Conservation (phyloP, 2,888 invertebrate species). For the Gibbula magus region DNA sequence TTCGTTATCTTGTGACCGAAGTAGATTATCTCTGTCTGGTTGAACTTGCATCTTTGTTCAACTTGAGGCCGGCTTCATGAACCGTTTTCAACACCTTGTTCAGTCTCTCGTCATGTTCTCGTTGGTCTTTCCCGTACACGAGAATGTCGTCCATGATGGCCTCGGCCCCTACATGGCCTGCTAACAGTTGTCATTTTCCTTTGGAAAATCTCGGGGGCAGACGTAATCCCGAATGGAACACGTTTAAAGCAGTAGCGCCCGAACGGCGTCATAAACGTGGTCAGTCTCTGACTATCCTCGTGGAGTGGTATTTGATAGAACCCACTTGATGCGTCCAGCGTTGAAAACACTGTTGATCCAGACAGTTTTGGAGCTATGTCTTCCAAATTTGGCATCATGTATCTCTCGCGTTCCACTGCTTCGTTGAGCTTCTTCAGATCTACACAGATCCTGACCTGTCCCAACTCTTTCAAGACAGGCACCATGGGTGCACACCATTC, state of each 20-base stretch:
- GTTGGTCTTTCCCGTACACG: slow-evolving; percentile 27
- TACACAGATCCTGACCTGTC: slow-evolving; percentile 37
- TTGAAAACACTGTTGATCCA: slow-evolving; percentile 32
- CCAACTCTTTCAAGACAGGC: slow-evolving; percentile 16
- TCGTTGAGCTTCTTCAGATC: slow-evolving; percentile 35
- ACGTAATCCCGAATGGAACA: slow-evolving; percentile 37
- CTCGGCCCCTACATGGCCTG: slow-evolving; percentile 26
- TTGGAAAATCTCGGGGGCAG: slow-evolving; percentile 40
- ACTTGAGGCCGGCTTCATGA: no score
- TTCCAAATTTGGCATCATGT: slow-evolving; percentile 35
- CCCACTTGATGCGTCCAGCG: slow-evolving; percentile 33
- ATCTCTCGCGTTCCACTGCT: slow-evolving; percentile 34
- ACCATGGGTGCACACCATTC: slow-evolving; percentile 26
- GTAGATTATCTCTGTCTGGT: slow-evolving; percentile 20
- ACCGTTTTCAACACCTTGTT: slow-evolving; percentile 29
- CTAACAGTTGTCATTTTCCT: slow-evolving; percentile 35
- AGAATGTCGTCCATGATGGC: no score
- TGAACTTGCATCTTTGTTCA: slow-evolving; percentile 35
- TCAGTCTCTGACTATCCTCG: slow-evolving; percentile 28
- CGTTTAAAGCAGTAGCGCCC: slow-evolving; percentile 32
- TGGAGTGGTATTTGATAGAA: slow-evolving; percentile 38
- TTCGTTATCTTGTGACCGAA: slow-evolving; percentile 31
- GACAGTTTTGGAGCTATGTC: slow-evolving; percentile 32
- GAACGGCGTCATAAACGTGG: slow-evolving; percentile 37
- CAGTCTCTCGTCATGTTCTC: slow-evolving; percentile 38